Conservation (phyloP, 2,113 vertebrate genomes). For the Podarcis muralis region DNA sequence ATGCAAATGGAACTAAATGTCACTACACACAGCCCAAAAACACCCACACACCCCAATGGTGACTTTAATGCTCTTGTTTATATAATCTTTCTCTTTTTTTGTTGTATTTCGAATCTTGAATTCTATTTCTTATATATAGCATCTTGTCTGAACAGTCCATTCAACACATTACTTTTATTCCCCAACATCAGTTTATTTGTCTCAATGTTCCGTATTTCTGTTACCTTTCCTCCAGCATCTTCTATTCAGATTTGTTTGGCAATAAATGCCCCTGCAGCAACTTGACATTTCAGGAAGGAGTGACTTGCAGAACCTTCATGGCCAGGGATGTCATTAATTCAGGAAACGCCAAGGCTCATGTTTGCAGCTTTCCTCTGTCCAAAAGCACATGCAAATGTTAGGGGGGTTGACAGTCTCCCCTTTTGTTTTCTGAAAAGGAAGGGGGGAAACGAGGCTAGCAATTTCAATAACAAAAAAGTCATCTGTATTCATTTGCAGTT, state of each 20-base stretch:
- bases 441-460: slow-evolving; percentile 34
- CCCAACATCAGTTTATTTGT: slow-evolving; percentile 23
- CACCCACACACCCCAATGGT: neutral
- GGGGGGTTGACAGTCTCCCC: slow-evolving; percentile 15
- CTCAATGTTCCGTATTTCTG: slow-evolving; percentile 25
- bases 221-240: slow-evolving; percentile 47
- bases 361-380: slow-evolving; percentile 33
- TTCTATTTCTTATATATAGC: neutral
- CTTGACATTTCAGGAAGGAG: slow-evolving; percentile 60
- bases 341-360: slow-evolving; percentile 30
- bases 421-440: slow-evolving; percentile 32
- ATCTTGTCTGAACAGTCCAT: neutral
- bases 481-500: slow-evolving; percentile 26
- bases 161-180: slow-evolving; percentile 8
- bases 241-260: slow-evolving; percentile 51
- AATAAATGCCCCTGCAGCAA: slow-evolving; percentile 33
- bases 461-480: slow-evolving; percentile 56
- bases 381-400: slow-evolving; percentile 56
- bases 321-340: slow-evolving; percentile 57
- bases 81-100: neutral
- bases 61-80: neutral
- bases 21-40: neutral
- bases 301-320: neutral
- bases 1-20: neutral
- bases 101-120: neutral